A percentile compares a stretch with the other conserved stretches of the same genome.
phyloP scores from a whole-genome alignment of 2,888 invertebrate species.

The Heliconius cydno region DNA sequence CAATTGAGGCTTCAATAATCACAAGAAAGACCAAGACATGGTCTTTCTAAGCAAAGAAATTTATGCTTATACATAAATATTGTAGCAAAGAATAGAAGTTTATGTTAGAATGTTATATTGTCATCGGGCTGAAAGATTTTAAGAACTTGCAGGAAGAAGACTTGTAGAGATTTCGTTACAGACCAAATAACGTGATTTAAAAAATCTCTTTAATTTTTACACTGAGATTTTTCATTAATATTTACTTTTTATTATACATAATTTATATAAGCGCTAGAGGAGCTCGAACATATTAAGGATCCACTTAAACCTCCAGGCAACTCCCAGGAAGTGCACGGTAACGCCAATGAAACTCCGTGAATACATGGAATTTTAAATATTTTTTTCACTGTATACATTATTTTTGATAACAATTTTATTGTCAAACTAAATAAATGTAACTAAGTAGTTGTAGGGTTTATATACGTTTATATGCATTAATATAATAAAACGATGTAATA shows the following conservation, averaged over 20 bases:
- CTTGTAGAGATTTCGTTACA: not conserved
- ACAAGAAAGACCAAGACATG: too few species aligned
- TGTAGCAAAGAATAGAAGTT: too few species aligned
- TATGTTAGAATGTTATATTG: too few species aligned
- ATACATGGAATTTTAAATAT: not conserved
- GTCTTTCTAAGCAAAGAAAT: too few species aligned
- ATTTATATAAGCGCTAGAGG: too few species aligned
- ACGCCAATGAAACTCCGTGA: not conserved
- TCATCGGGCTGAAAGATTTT: not conserved
- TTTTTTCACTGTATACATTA: not conserved
- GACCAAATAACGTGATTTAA: too few species aligned
- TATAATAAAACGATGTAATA: not conserved
- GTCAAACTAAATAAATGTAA: not conserved
- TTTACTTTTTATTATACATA: too few species aligned
- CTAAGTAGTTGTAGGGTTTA: too few species aligned
- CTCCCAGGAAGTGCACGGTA: not conserved
- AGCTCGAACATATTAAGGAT: too few species aligned
- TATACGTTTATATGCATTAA: too few species aligned
- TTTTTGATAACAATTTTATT: not conserved
- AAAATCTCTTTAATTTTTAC: not conserved
- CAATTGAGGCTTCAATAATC: not conserved
- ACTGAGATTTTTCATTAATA: not conserved
- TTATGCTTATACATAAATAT: too few species aligned
- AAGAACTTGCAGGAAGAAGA: not conserved
- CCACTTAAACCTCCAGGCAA: too few species aligned